Conservation (phyloP, 1,140 invertebrate species). For the Scaptodrosophila lebanonensis region DNA sequence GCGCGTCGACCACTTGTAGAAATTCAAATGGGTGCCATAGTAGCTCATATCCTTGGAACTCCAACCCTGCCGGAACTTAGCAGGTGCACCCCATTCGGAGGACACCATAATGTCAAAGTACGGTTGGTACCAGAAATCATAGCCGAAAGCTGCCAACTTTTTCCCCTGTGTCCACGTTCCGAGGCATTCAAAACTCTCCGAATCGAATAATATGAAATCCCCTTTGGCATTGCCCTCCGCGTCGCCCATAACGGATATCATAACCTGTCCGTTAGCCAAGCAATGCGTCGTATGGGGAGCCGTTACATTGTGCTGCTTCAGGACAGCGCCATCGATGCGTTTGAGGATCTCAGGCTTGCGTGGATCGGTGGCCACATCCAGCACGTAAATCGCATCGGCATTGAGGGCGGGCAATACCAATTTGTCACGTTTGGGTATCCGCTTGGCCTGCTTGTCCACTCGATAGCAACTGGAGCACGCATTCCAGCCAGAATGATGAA, state of each 20-base stretch:
- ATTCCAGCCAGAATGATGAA: conserved; percentile 98
- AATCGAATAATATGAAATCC: conserved; percentile 94
- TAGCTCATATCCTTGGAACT: conserved; percentile 81
- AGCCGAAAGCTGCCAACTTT: conserved; percentile 83
- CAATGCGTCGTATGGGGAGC: conserved; percentile 97
- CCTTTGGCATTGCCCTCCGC: conserved; percentile 87
- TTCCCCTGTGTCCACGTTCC: conserved; percentile 83
- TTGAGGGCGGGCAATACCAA: conserved; percentile 91
- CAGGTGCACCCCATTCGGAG: conserved; percentile 94
- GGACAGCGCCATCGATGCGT: conserved; percentile 84
- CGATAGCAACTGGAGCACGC: conserved; percentile 93
- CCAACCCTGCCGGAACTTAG: conserved; percentile 83
- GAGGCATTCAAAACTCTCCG: conserved; percentile 83
- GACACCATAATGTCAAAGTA: conserved; percentile 93
- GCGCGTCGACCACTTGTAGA: conserved; percentile 93
- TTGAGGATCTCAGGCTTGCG: conserved; percentile 80
- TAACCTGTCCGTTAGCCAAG: conserved; percentile 91
- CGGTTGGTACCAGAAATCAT: conserved; percentile 98
- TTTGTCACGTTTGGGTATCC: conserved; percentile 83
- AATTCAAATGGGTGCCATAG: conserved; percentile 91
- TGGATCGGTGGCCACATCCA: conserved; percentile 87
- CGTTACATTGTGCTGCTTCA: conserved; percentile 85
- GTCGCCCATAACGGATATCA: conserved; percentile 96
- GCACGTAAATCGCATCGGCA: conserved; percentile 90
- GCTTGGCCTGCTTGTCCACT: conserved; percentile 77